A percentile compares a stretch with the other conserved stretches of the same genome.
Evolutionary conservation across 2,113 vertebrate species (phyloP).

Genomic region (Odobenus rosmarus): DNA sequence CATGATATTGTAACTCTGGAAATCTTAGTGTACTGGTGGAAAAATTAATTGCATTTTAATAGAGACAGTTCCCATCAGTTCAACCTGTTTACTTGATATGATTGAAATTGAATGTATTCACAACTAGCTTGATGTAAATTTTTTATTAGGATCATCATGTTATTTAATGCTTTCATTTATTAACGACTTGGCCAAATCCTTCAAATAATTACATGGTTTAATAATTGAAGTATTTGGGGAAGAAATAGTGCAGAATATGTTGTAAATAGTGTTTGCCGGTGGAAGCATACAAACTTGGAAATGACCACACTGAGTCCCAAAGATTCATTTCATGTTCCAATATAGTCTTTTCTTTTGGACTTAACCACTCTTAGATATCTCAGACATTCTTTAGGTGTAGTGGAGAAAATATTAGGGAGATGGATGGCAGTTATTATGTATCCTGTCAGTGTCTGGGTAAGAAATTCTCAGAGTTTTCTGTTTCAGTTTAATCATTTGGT

Average conservation of each 20-base stretch:
- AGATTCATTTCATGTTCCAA: background rate
- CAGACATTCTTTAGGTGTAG: background rate
- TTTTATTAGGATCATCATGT: conserved; percentile 14
- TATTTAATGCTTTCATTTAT: conserved; percentile 54
- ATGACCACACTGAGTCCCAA: background rate
- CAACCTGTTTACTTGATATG: conserved; percentile 49
- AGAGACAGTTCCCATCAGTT: conserved; percentile 33
- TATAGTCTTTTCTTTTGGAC: background rate
- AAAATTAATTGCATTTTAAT: conserved; percentile 56
- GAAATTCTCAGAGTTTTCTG: background rate
- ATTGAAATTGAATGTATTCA: conserved; percentile 35
- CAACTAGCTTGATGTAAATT: conserved; percentile 40
- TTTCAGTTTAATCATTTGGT: background rate
- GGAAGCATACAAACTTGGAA: background rate
- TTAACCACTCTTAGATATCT: background rate
- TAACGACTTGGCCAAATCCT: background rate
- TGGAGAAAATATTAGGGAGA: conserved; percentile 10
- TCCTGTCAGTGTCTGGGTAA: conserved; percentile 12
- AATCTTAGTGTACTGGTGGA: background rate
- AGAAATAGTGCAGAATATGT: background rate
- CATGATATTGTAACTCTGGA: background rate
- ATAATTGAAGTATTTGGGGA: conserved; percentile 27
- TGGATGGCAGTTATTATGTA: background rate
- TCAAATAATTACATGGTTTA: conserved; percentile 15
- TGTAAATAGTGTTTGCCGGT: background rate